Percentiles rank a stretch among this genome's conserved stretches.
Evolutionary conservation across 2,113 vertebrate genomes (phyloP).

Genomic region (Artemisiospiza belli): DNA sequence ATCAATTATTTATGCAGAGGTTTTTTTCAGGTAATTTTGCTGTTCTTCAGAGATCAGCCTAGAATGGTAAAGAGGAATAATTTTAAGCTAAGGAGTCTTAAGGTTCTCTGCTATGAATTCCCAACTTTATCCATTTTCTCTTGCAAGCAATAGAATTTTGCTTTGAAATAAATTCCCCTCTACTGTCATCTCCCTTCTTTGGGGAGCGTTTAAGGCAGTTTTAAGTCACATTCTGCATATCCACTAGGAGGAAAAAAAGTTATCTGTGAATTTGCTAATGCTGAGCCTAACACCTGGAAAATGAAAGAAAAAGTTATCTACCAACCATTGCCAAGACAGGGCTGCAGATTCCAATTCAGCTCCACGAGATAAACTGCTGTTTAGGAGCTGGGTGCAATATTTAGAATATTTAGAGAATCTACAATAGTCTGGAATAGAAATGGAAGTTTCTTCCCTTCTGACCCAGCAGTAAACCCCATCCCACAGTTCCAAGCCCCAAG

Average conservation of each 20-base stretch:
- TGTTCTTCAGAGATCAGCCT: slow-evolving; percentile 22
- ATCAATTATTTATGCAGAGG: slow-evolving; percentile 52
- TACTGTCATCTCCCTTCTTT: slow-evolving; percentile 32
- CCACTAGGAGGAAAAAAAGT: not conserved
- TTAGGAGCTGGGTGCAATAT: not conserved
- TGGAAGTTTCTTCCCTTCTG: not conserved
- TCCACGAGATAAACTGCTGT: not conserved
- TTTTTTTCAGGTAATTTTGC: slow-evolving; percentile 33
- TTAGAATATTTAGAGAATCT: not conserved
- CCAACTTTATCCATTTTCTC: slow-evolving; percentile 10
- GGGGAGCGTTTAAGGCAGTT: slow-evolving; percentile 19
- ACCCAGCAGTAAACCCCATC: not conserved
- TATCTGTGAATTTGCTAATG: slow-evolving; percentile 20
- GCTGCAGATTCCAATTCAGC: not conserved
- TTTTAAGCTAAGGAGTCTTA: slow-evolving; percentile 39
- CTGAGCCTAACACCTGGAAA: not conserved
- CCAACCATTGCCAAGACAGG: not conserved
- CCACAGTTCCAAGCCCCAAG: not conserved
- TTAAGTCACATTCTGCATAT: slow-evolving; percentile 24
- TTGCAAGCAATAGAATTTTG: slow-evolving; percentile 23
- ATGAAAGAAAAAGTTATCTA: not conserved
- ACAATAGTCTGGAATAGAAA: not conserved
- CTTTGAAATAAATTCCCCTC: slow-evolving; percentile 49
- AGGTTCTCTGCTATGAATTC: slow-evolving; percentile 37
- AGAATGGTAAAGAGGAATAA: slow-evolving; percentile 39